These are phyloP conservation scores for Ammospiza caudacuta DNA, from an alignment of 2,113 vertebrate species.

Conservation along the genomic window DNA sequence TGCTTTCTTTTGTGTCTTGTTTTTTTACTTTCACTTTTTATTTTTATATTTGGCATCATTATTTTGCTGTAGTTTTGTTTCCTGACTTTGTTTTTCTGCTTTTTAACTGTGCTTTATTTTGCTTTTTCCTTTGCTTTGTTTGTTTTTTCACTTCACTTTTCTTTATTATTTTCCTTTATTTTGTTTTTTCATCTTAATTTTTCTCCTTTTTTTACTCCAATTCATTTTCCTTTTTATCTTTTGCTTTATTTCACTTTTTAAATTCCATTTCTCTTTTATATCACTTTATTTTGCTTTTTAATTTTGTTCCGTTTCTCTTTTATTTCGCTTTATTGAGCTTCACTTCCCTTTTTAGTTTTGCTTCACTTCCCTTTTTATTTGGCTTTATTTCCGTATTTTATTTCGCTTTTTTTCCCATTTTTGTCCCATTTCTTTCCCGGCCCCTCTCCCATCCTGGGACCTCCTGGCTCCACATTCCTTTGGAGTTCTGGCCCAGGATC, in stretches of 20 bases:
- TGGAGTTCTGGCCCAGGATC: neutral
- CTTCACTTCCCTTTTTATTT: neutral
- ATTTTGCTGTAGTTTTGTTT: neutral
- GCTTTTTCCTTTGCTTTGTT: neutral
- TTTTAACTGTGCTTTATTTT: neutral
- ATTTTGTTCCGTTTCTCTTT: neutral
- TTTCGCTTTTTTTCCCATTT: neutral
- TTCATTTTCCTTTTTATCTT: neutral
- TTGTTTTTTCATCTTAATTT: neutral
- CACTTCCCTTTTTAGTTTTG: neutral
- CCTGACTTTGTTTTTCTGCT: neutral
- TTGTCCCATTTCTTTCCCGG: neutral
- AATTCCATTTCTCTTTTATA: neutral
- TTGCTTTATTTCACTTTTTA: neutral
- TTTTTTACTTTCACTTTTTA: neutral
- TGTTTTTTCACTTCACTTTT: neutral
- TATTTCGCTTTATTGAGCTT: neutral
- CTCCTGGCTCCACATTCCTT: neutral
- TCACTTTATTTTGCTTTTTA: neutral
- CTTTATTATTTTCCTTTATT: neutral
- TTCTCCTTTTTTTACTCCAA: neutral
- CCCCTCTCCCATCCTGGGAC: neutral
- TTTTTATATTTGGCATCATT: neutral
- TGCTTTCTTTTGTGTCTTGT: no score
- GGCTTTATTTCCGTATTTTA: neutral